Percentiles rank a stretch among this genome's conserved stretches.
These are phyloP conservation scores for Leptinotarsa rubiginosa DNA, from an alignment of 2,888 invertebrate genomes.

Conservation along the genomic window DNA sequence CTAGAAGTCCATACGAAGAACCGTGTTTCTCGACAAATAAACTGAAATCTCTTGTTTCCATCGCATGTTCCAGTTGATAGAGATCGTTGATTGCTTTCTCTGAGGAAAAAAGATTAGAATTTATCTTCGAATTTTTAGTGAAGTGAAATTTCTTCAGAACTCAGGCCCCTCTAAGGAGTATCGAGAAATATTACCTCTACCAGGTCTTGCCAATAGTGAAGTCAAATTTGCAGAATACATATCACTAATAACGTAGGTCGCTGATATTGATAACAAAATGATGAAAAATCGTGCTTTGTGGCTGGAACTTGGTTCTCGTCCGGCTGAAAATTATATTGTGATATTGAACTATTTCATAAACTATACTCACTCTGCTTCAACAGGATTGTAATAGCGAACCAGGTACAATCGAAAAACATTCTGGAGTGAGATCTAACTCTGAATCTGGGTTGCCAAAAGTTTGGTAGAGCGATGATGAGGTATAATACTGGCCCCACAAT, in stretches of 20 bases:
- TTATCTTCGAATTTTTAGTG: neutral
- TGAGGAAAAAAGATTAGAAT: constrained; percentile 60
- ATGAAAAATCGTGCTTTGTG: constrained; percentile 77
- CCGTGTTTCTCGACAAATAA: constrained; percentile 80
- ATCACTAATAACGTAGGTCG: constrained; percentile 82
- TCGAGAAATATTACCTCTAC: constrained; percentile 66
- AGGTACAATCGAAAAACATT: constrained; percentile 74
- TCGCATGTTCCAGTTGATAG: constrained; percentile 74
- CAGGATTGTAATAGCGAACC: constrained; percentile 79
- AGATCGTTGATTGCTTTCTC: constrained; percentile 78
- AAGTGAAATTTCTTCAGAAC: constrained; percentile 25
- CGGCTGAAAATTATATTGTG: constrained; percentile 64
- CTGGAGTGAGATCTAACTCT: constrained; percentile 60
- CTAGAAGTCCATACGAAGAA: constrained; percentile 77
- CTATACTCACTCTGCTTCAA: constrained; percentile 75
- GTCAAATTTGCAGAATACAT: constrained; percentile 84
- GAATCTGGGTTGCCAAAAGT: constrained; percentile 68
- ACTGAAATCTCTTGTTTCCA: constrained; percentile 74
- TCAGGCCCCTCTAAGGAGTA: neutral
- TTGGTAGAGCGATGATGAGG: constrained; percentile 75
- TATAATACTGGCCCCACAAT: constrained; percentile 79
- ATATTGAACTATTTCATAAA: neutral
- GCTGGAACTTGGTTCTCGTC: constrained; percentile 72
- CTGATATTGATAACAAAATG: constrained; percentile 78
- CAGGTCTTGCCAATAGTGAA: constrained; percentile 79